These are phyloP conservation scores for Blennius ocellaris DNA, from an alignment of 2,113 vertebrate genomes.

Conservation along the genomic window DNA sequence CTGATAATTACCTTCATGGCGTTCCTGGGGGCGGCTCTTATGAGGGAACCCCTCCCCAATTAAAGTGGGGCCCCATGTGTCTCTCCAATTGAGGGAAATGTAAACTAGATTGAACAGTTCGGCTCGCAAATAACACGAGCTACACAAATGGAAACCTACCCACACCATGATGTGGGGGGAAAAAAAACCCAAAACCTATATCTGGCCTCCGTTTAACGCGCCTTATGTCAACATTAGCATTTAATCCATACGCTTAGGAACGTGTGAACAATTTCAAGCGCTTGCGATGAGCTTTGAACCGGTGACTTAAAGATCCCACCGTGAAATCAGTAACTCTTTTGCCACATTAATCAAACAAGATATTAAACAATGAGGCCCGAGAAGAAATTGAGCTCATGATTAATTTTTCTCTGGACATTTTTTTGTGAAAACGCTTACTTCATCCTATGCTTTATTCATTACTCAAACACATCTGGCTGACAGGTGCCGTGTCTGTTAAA, in stretches of 20 bases:
- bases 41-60: constrained; percentile 71
- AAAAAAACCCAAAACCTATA: constrained; percentile 29
- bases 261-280: constrained; percentile 51
- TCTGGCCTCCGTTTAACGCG: constrained; percentile 20
- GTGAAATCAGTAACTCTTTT: constrained; percentile 51
- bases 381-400: constrained; percentile 86
- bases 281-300: constrained; percentile 32
- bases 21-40: constrained; percentile 60
- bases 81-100: constrained; percentile 67
- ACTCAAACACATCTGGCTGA: constrained; percentile 92
- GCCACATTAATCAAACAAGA: constrained; percentile 75
- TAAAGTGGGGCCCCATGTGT: constrained; percentile 70
- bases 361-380: constrained; percentile 79
- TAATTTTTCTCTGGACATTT: constrained; percentile 89
- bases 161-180: constrained; percentile 2
- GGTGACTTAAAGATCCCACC: constrained; percentile 32
- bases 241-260: constrained; percentile 39
- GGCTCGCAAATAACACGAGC: constrained; percentile 63
- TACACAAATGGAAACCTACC: constrained; percentile 47
- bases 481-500: constrained; percentile 81
- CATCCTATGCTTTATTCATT: constrained; percentile 88
- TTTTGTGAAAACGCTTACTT: constrained; percentile 91
- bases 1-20: constrained; percentile 78
- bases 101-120: constrained; percentile 51
- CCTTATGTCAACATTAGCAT: constrained; percentile 43